These are phyloP conservation scores for Eupeodes luniger DNA, from an alignment of 2,888 invertebrate species.

Conservation along the genomic window DNA sequence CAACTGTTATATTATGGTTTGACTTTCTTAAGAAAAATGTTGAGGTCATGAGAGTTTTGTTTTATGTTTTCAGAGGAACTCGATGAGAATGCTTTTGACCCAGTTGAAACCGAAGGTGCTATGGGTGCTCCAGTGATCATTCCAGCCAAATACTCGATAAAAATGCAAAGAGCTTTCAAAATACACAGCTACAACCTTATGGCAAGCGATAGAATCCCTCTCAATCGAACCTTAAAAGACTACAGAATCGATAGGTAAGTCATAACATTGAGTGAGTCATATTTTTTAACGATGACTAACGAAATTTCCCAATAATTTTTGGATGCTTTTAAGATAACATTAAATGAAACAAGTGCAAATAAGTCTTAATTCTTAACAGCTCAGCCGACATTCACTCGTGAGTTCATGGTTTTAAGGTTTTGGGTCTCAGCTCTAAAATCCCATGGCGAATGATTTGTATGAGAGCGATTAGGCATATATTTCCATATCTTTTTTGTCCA, in stretches of 20 bases:
- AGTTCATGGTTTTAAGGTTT: no score
- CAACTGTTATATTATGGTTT: not conserved
- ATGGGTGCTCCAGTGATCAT: constrained; percentile 92
- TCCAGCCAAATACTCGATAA: constrained; percentile 89
- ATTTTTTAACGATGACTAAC: not conserved
- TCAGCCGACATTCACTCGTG: no score
- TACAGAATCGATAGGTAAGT: constrained; percentile 91
- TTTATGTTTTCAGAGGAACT: constrained; percentile 82
- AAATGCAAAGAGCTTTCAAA: constrained; percentile 91
- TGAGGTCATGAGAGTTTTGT: constrained; percentile 24
- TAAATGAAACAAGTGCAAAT: no score
- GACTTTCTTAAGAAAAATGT: not conserved
- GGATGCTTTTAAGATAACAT: no score
- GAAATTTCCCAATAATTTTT: no score
- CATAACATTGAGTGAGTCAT: not conserved
- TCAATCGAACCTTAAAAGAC: constrained; percentile 93
- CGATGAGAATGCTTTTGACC: constrained; percentile 91
- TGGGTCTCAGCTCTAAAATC: no score
- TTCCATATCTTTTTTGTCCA: no score
- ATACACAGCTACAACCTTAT: constrained; percentile 95
- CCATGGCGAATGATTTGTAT: no score
- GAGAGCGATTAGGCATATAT: no score
- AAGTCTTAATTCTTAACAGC: no score
- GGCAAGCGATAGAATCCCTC: constrained; percentile 94
- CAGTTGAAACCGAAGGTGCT: constrained; percentile 90